Evolutionary conservation across 2,888 invertebrate species (phyloP).

Genomic region (Ischnura elegans): DNA sequence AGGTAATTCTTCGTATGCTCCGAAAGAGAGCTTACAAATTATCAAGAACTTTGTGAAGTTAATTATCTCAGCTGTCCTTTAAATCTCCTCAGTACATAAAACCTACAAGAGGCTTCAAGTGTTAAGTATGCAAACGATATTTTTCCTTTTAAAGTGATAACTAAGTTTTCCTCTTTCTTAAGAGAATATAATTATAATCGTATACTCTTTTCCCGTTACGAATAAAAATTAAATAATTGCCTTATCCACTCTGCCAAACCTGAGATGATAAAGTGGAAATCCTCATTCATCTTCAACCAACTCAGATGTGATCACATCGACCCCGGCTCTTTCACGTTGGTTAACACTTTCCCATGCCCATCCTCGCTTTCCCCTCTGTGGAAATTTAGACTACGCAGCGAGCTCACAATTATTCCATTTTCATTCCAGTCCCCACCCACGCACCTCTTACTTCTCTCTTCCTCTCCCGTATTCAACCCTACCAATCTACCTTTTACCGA

Average conservation of each 20-base stretch:
- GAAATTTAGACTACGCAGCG: not conserved
- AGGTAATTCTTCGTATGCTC: too few species aligned
- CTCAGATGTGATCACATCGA: not conserved
- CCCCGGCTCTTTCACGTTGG: not conserved
- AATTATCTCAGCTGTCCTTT: too few species aligned
- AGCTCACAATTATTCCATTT: conserved; percentile 35
- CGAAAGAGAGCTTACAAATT: too few species aligned
- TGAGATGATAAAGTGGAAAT: conserved; percentile 61
- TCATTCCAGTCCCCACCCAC: not conserved
- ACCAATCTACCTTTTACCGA: not conserved
- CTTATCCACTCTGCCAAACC: conserved; percentile 53
- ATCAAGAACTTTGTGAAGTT: too few species aligned
- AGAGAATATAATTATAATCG: not conserved
- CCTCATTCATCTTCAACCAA: not conserved
- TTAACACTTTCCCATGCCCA: not conserved
- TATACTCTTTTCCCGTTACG: not conserved
- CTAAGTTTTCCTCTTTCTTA: not conserved
- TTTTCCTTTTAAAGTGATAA: not conserved
- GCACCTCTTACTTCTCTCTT: not conserved
- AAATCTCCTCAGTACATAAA: too few species aligned
- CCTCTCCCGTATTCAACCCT: not conserved
- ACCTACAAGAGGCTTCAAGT: too few species aligned
- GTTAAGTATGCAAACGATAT: too few species aligned
- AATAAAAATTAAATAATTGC: conserved; percentile 33
- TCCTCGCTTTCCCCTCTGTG: not conserved